Evolutionary conservation across 1,140 invertebrate genomes (phyloP).

Genomic region (Saccostrea echinata): DNA sequence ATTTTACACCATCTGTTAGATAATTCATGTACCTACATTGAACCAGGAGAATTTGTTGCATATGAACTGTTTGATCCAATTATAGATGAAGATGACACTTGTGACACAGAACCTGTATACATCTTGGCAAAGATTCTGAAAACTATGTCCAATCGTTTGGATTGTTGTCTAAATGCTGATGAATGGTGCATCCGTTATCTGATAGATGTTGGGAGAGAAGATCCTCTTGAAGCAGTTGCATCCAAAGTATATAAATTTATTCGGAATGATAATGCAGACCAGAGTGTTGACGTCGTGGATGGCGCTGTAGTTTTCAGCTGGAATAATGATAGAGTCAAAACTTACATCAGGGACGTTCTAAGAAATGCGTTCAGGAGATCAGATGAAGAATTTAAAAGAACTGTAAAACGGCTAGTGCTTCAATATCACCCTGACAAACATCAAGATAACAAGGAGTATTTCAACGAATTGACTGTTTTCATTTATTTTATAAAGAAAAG

Average conservation of each 20-base stretch:
- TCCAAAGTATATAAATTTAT: slow-evolving; percentile 69
- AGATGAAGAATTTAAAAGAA: slow-evolving; percentile 63
- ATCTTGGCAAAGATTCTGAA: slow-evolving; percentile 29
- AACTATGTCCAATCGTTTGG: neutral
- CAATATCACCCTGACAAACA: slow-evolving; percentile 78
- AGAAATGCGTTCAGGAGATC: slow-evolving; percentile 59
- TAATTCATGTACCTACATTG: slow-evolving; percentile 11
- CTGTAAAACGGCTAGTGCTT: slow-evolving; percentile 71
- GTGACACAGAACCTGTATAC: slow-evolving; percentile 5
- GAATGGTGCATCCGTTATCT: slow-evolving; percentile 47
- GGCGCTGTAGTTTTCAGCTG: neutral
- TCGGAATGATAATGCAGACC: slow-evolving; percentile 36
- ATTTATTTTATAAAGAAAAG: slow-evolving; percentile 54
- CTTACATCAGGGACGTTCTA: slow-evolving; percentile 47
- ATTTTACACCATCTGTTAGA: slow-evolving; percentile 42
- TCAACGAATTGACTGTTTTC: slow-evolving; percentile 65
- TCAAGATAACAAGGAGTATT: slow-evolving; percentile 66
- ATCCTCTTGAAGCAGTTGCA: slow-evolving; percentile 48
- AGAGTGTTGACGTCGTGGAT: slow-evolving; percentile 4
- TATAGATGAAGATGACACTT: slow-evolving; percentile 24
- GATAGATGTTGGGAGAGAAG: slow-evolving; percentile 65
- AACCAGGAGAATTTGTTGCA: slow-evolving; percentile 36
- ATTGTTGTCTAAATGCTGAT: neutral
- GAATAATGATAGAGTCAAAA: neutral
- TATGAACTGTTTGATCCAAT: slow-evolving; percentile 36